Evolutionary conservation across 2,797 vertebrate genomes (phyloP), one percentile per base, ranked within the genome.

Genomic region (Loriculus beryllinus): DNA sequence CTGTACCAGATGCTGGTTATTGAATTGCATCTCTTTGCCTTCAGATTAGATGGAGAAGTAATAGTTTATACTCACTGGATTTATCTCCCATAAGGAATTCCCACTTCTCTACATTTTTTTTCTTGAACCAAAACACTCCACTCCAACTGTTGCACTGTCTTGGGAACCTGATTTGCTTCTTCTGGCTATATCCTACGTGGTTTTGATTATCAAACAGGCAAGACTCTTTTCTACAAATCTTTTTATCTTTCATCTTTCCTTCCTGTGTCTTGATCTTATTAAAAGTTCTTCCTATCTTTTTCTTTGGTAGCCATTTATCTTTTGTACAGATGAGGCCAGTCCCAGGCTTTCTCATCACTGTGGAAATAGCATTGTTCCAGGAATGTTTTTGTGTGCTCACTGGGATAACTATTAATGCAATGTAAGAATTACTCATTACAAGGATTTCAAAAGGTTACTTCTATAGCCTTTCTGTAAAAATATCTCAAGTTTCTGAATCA

Each of bases 401-500:
- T 70, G 79, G 76, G 86, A 74, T 83, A 92, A 86, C 69, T 39
- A 7, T 8, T 62, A 91, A 49, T 33, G 35, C 82, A 19, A 13
- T 6, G 33, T 18, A 86, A 70, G 86, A 96, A 82, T 91, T 83
- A 69, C 33, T 78, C 86, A 76, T 1, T 48, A 51, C 42, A 88
- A 12, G 12, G 16, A 79, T 62, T 91, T 85, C 86, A 79, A 92
- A 96, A 91, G 76, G 33, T 81, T 71, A 84, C 65, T 78, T 89
- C 65, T 64, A 86, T 5, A 56, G 76, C 35, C 63, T 83, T 91
- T 45, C 52, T 10, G 25, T 35, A 16, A 75, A 77, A 77, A 80
- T 68, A n/a, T 14, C 69, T 35, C 65, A 71, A 69, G 37, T 81
- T 89, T 76, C 79, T 94, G 84, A 95, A 92, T 82, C 89, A 95